phyloP scores from a whole-genome alignment of 2,888 invertebrate species.

The Tridacna crocea region DNA sequence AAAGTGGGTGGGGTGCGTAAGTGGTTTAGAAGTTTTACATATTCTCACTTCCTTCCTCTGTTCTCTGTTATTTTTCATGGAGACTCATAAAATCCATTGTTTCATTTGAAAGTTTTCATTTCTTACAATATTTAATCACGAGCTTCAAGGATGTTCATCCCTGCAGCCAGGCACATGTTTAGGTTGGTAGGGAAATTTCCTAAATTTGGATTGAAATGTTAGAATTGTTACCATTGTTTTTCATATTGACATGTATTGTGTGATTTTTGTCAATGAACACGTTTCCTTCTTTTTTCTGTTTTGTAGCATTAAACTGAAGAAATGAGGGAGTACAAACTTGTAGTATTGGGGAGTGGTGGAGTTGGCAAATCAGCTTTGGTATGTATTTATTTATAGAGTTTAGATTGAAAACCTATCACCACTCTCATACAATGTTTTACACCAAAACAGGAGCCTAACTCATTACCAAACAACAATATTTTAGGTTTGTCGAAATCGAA shows the following conservation, averaged over 20 bases:
- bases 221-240: too few relatives aligned
- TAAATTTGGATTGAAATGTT: too few relatives aligned
- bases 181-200: too few relatives aligned
- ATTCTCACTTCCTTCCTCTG: background rate
- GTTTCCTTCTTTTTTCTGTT: background rate
- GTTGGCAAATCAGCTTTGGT: constrained; percentile 98
- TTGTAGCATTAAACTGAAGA: background rate
- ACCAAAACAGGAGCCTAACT: too few relatives aligned
- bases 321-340: constrained; percentile 99
- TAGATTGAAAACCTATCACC: background rate
- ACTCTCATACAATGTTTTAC: background rate
- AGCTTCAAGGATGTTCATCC: background rate
- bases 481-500: too few relatives aligned
- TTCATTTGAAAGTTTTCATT: too few relatives aligned
- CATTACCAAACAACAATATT: too few relatives aligned
- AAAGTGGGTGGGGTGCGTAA: constrained; percentile 21
- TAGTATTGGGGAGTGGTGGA: constrained; percentile 99
- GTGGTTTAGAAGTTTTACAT: background rate
- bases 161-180: background rate
- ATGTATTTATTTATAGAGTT: constrained; percentile 54
- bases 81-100: background rate
- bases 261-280: background rate
- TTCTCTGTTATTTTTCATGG: background rate
- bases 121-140: background rate
- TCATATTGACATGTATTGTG: too few relatives aligned